Percentiles rank a stretch among this genome's conserved stretches.
phyloP scores from a whole-genome alignment of 2,113 vertebrate genomes.

The Petaurus breviceps region DNA sequence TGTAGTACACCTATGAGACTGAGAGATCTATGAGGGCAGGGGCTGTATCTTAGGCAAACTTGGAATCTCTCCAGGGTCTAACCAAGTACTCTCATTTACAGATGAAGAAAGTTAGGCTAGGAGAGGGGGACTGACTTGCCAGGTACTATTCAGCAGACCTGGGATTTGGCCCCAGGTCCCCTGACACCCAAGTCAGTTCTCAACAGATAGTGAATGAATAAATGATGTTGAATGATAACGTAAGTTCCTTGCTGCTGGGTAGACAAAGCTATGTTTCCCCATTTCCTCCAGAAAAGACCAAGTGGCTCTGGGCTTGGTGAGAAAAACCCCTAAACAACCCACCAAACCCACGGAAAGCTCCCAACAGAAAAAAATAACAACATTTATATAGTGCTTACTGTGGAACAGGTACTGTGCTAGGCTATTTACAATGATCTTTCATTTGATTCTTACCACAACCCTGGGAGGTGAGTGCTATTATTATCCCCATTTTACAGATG shows the following conservation, averaged over 20 bases:
- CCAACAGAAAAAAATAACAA: not conserved
- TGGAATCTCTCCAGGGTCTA: not conserved
- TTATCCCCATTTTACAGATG: not conserved
- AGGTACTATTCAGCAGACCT: not conserved
- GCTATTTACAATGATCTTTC: not conserved
- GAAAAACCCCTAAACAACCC: not conserved
- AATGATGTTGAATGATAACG: not conserved
- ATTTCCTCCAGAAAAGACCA: not conserved
- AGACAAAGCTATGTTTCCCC: not conserved
- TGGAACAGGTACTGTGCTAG: not conserved
- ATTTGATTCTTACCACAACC: not conserved
- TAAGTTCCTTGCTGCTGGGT: accelerated
- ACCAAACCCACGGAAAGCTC: not conserved
- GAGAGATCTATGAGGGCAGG: not conserved
- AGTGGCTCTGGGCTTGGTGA: not conserved
- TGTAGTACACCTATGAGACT: not conserved
- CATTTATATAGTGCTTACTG: not conserved
- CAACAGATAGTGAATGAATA: not conserved
- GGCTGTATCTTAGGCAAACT: not conserved
- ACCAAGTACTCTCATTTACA: not conserved
- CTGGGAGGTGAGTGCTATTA: not conserved
- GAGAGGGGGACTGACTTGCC: too few relatives aligned
- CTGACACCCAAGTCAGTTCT: not conserved
- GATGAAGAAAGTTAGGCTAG: not conserved
- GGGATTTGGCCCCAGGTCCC: not conserved